Evolutionary conservation across 2,888 invertebrate species (phyloP).

Genomic region (Yponomeuta cagnagella): DNA sequence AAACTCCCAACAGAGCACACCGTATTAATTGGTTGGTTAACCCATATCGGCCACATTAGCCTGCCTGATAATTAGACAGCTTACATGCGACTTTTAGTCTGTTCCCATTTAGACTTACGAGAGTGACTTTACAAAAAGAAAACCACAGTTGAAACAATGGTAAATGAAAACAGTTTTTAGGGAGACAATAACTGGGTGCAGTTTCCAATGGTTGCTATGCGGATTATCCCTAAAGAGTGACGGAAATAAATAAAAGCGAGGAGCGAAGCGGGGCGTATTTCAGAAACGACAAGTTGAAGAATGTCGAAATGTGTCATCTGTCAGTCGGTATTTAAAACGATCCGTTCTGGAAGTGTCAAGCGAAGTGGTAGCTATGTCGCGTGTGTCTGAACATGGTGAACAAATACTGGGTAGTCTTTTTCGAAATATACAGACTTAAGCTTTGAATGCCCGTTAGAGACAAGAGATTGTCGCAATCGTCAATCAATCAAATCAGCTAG

Average conservation of each 20-base stretch:
- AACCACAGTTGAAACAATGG: background rate
- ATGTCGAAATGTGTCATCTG: conserved; percentile 76
- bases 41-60: conserved; percentile 49
- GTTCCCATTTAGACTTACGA: conserved; percentile 42
- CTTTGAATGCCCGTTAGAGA: too few relatives aligned
- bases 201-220: conserved; percentile 30
- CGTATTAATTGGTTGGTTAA: conserved; percentile 42
- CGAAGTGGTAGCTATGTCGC: conserved; percentile 34
- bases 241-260: conserved; percentile 59
- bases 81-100: conserved; percentile 48
- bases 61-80: conserved; percentile 41
- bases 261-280: conserved; percentile 44
- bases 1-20: background rate
- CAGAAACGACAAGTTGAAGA: conserved; percentile 73
- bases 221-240: conserved; percentile 32
- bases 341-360: conserved; percentile 64
- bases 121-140: conserved; percentile 11
- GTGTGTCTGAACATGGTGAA: background rate
- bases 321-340: conserved; percentile 73
- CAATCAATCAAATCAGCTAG: too few relatives aligned
- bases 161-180: conserved; percentile 28
- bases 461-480: too few relatives aligned
- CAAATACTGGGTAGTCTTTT: background rate
- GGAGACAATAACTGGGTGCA: conserved; percentile 30
- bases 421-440: background rate